These are phyloP conservation scores for Margarornis squamiger DNA, from an alignment of 2,797 vertebrate genomes.

Conservation along the genomic window DNA sequence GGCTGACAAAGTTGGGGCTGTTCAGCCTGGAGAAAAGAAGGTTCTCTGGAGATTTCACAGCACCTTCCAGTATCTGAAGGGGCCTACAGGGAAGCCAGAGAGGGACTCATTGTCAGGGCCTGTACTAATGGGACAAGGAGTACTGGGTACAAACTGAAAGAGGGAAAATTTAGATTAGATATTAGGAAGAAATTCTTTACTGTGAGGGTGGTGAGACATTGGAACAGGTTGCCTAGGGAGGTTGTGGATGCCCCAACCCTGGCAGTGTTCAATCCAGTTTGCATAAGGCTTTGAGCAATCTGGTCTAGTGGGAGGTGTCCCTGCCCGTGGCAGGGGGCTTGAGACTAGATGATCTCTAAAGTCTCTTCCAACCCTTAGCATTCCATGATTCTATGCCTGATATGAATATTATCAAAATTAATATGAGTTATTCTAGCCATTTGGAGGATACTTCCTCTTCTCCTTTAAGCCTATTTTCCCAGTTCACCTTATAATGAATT, in stretches of 20 bases:
- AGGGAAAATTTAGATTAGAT: not conserved
- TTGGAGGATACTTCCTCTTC: not conserved
- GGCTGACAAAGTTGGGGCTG: not conserved
- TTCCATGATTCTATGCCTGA: not conserved
- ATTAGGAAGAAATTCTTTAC: not conserved
- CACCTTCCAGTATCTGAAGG: not conserved
- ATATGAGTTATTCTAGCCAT: not conserved
- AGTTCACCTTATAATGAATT: not conserved
- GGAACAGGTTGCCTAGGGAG: not conserved
- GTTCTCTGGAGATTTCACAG: fast-evolving
- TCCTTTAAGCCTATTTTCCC: not conserved
- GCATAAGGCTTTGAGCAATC: not conserved
- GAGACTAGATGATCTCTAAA: not conserved
- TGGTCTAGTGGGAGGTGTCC: too few relatives aligned
- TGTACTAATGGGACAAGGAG: too few relatives aligned
- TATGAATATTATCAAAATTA: not conserved
- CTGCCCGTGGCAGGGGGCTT: not conserved
- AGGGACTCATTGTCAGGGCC: not conserved
- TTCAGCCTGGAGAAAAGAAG: not conserved
- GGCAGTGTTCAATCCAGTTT: not conserved
- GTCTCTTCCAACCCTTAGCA: not conserved
- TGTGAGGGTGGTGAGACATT: not conserved
- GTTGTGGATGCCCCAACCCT: not conserved
- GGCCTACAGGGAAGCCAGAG: fast-evolving
- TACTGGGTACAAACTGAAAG: not conserved